Conservation (phyloP, 2,797 vertebrate genomes). For the Pseudotriccus pelzelni region DNA sequence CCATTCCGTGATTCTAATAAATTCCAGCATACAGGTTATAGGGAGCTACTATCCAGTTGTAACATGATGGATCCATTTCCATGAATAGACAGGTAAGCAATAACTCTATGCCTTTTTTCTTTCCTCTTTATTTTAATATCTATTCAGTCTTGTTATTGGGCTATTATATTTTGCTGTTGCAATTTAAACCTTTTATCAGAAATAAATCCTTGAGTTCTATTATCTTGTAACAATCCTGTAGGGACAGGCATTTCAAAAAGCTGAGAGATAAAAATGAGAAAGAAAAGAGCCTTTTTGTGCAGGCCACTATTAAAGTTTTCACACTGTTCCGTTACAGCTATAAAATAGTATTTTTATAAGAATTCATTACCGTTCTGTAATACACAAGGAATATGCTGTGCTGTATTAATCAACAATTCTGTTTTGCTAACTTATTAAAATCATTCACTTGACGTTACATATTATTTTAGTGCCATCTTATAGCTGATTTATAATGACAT, state of each 20-base stretch:
- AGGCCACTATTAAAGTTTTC: neutral
- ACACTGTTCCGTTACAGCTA: neutral
- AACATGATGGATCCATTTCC: constrained; percentile 3
- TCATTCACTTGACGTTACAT: neutral
- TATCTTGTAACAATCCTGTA: constrained; percentile 11
- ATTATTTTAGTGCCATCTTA: constrained; percentile 1
- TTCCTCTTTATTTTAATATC: constrained; percentile 22
- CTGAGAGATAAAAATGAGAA: constrained; percentile 23
- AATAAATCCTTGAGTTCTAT: constrained; percentile 49
- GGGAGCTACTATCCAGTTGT: neutral
- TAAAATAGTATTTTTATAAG: neutral
- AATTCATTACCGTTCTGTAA: constrained; percentile 10
- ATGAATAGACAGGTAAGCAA: constrained; percentile 6
- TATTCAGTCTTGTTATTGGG: constrained; percentile 1
- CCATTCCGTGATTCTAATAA: neutral
- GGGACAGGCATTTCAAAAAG: constrained; percentile 24
- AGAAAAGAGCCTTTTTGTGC: neutral
- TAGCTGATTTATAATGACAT: neutral
- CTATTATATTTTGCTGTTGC: constrained; percentile 49
- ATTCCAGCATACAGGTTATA: neutral
- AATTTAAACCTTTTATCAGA: constrained; percentile 49
- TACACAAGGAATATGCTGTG: neutral
- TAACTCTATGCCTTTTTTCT: neutral
- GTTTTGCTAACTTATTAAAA: constrained; percentile 18
- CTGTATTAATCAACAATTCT: constrained; percentile 42